Conservation (phyloP, 1,140 invertebrate species). For the Dryas iulia region DNA sequence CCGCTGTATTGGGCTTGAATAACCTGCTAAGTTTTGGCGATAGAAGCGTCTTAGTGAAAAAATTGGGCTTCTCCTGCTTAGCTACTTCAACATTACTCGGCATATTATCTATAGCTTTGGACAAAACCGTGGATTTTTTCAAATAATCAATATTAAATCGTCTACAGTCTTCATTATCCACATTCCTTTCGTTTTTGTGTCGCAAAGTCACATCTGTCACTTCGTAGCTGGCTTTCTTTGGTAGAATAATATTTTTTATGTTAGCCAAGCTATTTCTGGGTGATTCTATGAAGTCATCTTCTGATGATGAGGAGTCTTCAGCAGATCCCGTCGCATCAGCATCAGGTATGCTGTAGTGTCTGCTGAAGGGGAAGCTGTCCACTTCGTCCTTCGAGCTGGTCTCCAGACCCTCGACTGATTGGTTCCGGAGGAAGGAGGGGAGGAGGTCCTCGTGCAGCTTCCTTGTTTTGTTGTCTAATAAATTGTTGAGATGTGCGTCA, state of each 20-base stretch:
- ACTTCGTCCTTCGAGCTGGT: constrained; percentile 48
- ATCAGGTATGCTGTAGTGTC: constrained; percentile 65
- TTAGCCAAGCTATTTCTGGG: constrained; percentile 44
- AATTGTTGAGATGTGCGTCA: constrained; percentile 49
- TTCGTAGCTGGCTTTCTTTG: constrained; percentile 59
- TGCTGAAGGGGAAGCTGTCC: constrained; percentile 51
- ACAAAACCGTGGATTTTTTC: constrained; percentile 44
- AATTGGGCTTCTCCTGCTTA: constrained; percentile 57
- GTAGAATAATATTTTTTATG: constrained; percentile 53
- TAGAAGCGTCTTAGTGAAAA: constrained; percentile 68
- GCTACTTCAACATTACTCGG: constrained; percentile 38
- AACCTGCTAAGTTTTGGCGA: constrained; percentile 72
- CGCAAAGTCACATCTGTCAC: constrained; percentile 46
- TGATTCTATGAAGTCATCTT: constrained; percentile 46
- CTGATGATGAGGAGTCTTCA: constrained; percentile 53
- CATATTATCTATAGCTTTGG: constrained; percentile 48
- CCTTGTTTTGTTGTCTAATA: constrained; percentile 45
- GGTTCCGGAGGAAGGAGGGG: constrained; percentile 70
- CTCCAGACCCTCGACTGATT: constrained; percentile 73
- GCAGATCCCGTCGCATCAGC: too few relatives aligned
- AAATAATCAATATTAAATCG: constrained; percentile 54
- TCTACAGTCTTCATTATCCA: constrained; percentile 40
- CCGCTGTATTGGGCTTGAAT: constrained; percentile 58
- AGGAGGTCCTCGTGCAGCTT: constrained; percentile 41
- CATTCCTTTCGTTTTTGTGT: constrained; percentile 39